A percentile compares a stretch with the other conserved stretches of the same genome.
Evolutionary conservation across 2,113 vertebrate species (phyloP).

Genomic region (Syrmaticus mikado): DNA sequence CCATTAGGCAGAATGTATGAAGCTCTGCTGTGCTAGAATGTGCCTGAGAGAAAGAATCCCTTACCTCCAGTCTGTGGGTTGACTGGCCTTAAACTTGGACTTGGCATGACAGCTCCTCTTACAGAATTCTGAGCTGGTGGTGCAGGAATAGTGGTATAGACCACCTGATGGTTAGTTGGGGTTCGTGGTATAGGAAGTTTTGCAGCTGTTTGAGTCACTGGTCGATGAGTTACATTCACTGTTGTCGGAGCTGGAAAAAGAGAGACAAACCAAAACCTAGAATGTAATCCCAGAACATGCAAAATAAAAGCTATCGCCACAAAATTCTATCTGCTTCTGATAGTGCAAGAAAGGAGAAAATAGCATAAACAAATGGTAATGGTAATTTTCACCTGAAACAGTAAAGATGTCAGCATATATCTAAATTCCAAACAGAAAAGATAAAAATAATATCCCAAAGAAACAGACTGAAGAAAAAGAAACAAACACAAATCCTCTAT

Average conservation of each 20-base stretch:
- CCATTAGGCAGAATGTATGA: not conserved
- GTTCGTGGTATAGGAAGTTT: constrained; percentile 79
- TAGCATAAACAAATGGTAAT: not conserved
- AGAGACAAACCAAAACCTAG: not conserved
- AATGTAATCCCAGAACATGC: not conserved
- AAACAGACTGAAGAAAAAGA: not conserved
- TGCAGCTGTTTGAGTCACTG: constrained; percentile 73
- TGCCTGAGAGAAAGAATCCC: not conserved
- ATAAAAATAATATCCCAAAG: not conserved
- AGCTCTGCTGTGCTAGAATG: not conserved
- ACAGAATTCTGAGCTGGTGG: constrained; percentile 78
- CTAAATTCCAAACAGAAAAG: not conserved
- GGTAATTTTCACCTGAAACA: not conserved
- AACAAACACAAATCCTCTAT: not conserved
- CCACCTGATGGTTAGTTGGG: constrained; percentile 79
- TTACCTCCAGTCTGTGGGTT: constrained; percentile 80
- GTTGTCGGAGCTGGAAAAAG: constrained; percentile 76
- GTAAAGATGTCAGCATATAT: not conserved
- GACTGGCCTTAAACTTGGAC: constrained; percentile 78
- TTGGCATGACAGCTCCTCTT: constrained; percentile 78
- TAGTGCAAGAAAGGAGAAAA: not conserved
- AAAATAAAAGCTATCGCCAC: not conserved
- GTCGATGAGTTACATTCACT: constrained; percentile 82
- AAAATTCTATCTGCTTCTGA: not conserved
- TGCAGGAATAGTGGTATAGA: constrained; percentile 80